These are phyloP conservation scores for Scaptodrosophila lebanonensis DNA, from an alignment of 1,140 invertebrate species.

Conservation along the genomic window DNA sequence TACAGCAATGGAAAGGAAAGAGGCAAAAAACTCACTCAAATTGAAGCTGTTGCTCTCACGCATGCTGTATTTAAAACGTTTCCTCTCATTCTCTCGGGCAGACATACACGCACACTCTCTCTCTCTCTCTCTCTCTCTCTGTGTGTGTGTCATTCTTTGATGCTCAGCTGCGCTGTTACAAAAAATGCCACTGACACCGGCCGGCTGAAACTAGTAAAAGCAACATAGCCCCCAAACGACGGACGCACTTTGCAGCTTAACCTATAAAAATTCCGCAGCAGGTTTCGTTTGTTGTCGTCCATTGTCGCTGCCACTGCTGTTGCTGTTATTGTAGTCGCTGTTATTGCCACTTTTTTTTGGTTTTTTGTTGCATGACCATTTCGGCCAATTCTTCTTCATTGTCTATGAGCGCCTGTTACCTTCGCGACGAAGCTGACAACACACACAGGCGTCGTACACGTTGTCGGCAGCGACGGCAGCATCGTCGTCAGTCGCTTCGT, in stretches of 20 bases:
- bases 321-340: slow-evolving; percentile 20
- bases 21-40: slow-evolving; percentile 14
- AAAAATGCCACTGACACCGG: slow-evolving; percentile 64
- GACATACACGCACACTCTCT: background rate
- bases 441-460: slow-evolving; percentile 45
- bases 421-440: slow-evolving; percentile 68
- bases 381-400: slow-evolving; percentile 28
- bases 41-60: slow-evolving; percentile 4
- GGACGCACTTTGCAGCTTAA: slow-evolving; percentile 66
- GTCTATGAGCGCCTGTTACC: slow-evolving; percentile 62
- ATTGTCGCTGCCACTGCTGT: slow-evolving; percentile 17
- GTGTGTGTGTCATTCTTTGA: slow-evolving; percentile 2
- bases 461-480: too few species aligned
- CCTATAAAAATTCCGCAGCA: slow-evolving; percentile 69
- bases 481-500: too few species aligned
- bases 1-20: background rate
- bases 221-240: slow-evolving; percentile 20
- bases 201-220: slow-evolving; percentile 69
- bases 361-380: slow-evolving; percentile 15
- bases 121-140: slow-evolving; percentile 6
- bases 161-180: slow-evolving; percentile 5
- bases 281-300: slow-evolving; percentile 24
- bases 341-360: slow-evolving; percentile 18
- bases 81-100: too few species aligned
- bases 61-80: too few species aligned